phyloP scores from a whole-genome alignment of 1,140 invertebrate species.

The Aphelenchoides avenae region DNA sequence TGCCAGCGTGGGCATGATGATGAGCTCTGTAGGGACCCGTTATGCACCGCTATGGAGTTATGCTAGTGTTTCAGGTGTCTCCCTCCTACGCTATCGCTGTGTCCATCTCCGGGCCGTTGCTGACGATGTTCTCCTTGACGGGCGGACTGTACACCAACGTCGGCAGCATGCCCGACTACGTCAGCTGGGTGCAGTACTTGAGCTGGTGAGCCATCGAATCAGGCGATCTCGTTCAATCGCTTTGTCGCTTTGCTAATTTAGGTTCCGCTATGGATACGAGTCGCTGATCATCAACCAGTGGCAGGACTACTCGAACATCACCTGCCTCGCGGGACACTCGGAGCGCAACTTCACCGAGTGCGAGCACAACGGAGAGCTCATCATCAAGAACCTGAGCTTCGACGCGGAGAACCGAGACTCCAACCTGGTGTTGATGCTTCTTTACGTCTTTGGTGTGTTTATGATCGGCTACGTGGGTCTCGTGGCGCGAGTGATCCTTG shows the following conservation, averaged over 20 bases:
- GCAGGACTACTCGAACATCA: slow-evolving; percentile 18
- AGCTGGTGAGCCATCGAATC: slow-evolving; percentile 27
- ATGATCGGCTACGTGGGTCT: slow-evolving; percentile 42
- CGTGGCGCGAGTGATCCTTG: slow-evolving; percentile 32
- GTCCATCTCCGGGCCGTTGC: slow-evolving; percentile 38
- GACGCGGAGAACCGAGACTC: slow-evolving; percentile 27
- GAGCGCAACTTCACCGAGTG: background rate
- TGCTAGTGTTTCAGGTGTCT: no score
- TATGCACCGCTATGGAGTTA: no score
- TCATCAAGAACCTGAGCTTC: slow-evolving; percentile 36
- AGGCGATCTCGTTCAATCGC: background rate
- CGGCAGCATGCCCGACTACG: slow-evolving; percentile 21
- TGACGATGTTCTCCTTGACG: slow-evolving; percentile 48
- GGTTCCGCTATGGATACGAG: slow-evolving; percentile 50
- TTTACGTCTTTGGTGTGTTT: slow-evolving; percentile 32
- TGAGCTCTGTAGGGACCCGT: slow-evolving; percentile 24
- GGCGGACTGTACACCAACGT: slow-evolving; percentile 50
- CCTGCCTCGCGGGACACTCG: slow-evolving; percentile 11
- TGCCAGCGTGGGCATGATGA: slow-evolving; percentile 26
- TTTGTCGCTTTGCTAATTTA: slow-evolving; percentile 15
- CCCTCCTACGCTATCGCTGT: slow-evolving; percentile 32
- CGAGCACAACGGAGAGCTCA: slow-evolving; percentile 6
- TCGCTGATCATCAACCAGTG: slow-evolving; percentile 45
- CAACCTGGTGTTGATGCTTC: slow-evolving; percentile 38
- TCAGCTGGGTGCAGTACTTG: slow-evolving; percentile 49